Conservation (phyloP, 1,140 invertebrate genomes). For the Chrysomallon squamiferum region DNA sequence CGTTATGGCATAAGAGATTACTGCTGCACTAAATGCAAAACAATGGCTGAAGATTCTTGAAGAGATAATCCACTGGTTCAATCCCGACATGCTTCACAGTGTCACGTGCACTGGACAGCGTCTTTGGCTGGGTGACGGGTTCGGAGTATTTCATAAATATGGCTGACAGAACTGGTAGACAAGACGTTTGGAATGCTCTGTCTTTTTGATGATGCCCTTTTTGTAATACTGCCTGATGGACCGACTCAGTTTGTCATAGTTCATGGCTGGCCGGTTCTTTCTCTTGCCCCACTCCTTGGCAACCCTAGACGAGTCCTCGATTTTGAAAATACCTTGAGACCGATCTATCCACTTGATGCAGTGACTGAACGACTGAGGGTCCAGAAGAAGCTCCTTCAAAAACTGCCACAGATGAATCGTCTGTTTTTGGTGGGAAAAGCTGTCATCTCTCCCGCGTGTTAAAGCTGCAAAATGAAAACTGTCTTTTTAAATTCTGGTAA, state of each 20-base stretch:
- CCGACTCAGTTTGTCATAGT: slow-evolving; percentile 98
- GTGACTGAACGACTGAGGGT: slow-evolving; percentile 84
- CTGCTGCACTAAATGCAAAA: too few species aligned
- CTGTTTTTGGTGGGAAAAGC: slow-evolving; percentile 41
- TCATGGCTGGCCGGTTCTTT: slow-evolving; percentile 99
- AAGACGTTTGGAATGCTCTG: slow-evolving; percentile 93
- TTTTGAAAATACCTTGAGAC: slow-evolving; percentile 88
- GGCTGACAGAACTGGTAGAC: slow-evolving; percentile 99
- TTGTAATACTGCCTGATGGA: slow-evolving; percentile 99
- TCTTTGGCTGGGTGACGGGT: too few species aligned
- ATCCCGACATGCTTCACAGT: too few species aligned
- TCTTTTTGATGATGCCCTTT: slow-evolving; percentile 99
- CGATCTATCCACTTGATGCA: slow-evolving; percentile 97
- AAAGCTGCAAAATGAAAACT: neutral
- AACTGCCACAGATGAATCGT: slow-evolving; percentile 99
- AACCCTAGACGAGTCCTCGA: slow-evolving; percentile 96
- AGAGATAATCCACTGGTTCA: too few species aligned
- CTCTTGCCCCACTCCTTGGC: slow-evolving; percentile 95
- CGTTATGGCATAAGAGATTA: too few species aligned
- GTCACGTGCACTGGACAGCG: too few species aligned
- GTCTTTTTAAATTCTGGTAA: too few species aligned
- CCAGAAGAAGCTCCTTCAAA: slow-evolving; percentile 90
- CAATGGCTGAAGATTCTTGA: too few species aligned
- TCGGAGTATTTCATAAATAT: slow-evolving; percentile 66
- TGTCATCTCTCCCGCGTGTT: neutral